These are phyloP conservation scores for Schizothorax lantsangensis DNA, from an alignment of 2,797 vertebrate species.

Conservation along the genomic window DNA sequence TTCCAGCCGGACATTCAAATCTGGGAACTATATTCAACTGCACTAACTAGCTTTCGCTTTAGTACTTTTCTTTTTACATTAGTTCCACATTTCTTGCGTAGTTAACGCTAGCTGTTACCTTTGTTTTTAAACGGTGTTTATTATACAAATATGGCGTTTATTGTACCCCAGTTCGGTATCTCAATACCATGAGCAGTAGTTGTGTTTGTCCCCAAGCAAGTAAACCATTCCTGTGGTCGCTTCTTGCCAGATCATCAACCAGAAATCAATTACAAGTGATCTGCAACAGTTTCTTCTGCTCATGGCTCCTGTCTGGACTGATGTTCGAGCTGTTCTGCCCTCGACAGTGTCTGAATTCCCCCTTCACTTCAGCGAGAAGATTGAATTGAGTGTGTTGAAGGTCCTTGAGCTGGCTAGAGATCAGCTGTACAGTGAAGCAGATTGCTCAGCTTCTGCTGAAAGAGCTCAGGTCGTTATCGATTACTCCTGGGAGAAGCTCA, in stretches of 20 bases:
- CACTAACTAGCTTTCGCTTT: not conserved
- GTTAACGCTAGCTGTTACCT: not conserved
- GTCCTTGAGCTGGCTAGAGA: constrained; percentile 73
- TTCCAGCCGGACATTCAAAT: not conserved
- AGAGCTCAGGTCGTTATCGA: constrained; percentile 82
- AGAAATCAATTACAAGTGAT: not conserved
- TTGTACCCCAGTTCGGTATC: too few species aligned
- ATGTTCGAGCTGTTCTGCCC: constrained; percentile 76
- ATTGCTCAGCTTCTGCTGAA: constrained; percentile 58
- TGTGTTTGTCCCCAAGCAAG: not conserved
- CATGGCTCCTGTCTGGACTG: constrained; percentile 75
- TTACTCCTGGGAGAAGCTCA: constrained; percentile 90
- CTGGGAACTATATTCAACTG: too few species aligned
- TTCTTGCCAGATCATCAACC: not conserved
- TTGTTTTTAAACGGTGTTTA: not conserved
- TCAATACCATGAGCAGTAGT: not conserved
- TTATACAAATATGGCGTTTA: not conserved
- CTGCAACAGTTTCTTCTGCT: not conserved
- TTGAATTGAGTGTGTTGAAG: constrained; percentile 75
- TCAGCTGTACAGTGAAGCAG: constrained; percentile 72
- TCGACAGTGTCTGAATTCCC: constrained; percentile 71
- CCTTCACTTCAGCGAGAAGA: constrained; percentile 73
- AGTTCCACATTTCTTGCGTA: not conserved
- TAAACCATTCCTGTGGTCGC: too few species aligned
- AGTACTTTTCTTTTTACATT: not conserved